Percentiles rank a stretch among this genome's conserved stretches.
These are phyloP conservation scores for Peromyscus californicus DNA, from an alignment of 2,113 vertebrate genomes.

Conservation along the genomic window DNA sequence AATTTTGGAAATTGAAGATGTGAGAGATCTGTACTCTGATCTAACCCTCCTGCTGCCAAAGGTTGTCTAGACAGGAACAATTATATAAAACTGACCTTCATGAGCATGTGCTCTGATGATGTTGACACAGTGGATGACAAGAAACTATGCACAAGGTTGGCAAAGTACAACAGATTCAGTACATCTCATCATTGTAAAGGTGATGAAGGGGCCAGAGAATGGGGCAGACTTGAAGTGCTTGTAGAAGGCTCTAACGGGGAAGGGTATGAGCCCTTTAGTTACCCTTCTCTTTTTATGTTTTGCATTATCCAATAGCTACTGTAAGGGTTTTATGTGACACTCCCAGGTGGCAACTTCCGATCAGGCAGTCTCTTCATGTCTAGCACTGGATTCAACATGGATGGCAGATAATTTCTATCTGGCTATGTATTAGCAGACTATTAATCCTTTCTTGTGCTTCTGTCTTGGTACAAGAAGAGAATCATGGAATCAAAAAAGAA, in stretches of 20 bases:
- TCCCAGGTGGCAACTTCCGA: neutral
- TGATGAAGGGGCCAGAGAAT: neutral
- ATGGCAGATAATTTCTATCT: conserved; percentile 6
- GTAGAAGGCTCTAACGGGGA: neutral
- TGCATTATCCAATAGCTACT: neutral
- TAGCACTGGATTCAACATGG: neutral
- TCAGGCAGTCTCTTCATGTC: no score
- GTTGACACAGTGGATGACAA: fast-evolving
- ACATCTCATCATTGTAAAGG: fast-evolving
- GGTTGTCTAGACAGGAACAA: neutral
- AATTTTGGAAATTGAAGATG: neutral
- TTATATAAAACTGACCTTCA: neutral
- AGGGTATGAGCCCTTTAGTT: fast-evolving
- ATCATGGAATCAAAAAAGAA: conserved; percentile 40
- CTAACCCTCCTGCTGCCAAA: neutral
- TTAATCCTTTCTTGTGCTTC: conserved; percentile 24
- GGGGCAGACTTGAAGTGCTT: no score
- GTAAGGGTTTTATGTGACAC: neutral
- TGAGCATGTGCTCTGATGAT: fast-evolving
- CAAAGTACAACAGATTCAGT: neutral
- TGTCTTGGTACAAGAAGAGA: neutral
- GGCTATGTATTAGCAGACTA: neutral
- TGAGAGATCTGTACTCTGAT: no score
- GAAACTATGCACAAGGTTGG: neutral
- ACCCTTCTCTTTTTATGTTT: neutral